A percentile compares a stretch with the other conserved stretches of the same genome.
Conservation (phyloP, 2,113 vertebrate genomes). For the Gallinago jamesoni region DNA sequence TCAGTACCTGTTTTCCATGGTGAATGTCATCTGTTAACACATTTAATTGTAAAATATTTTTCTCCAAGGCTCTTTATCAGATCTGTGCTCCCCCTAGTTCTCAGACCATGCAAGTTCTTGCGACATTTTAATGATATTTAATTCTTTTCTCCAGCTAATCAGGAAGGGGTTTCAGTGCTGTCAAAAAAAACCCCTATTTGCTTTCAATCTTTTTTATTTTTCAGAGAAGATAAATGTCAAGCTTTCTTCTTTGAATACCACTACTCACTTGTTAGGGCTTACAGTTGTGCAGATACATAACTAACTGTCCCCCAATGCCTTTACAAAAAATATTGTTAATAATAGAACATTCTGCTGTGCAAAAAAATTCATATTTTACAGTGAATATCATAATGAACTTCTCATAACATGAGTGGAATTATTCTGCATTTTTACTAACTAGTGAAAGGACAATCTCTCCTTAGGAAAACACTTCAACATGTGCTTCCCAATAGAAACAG, state of each 20-base stretch:
- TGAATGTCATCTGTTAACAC: neutral
- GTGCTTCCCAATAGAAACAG: neutral
- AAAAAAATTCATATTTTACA: neutral
- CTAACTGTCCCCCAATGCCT: neutral
- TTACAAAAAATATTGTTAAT: neutral
- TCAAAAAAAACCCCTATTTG: neutral
- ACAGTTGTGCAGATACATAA: neutral
- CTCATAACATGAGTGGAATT: neutral
- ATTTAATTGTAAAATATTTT: neutral
- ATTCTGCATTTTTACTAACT: neutral
- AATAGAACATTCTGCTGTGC: neutral
- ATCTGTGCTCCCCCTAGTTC: neutral
- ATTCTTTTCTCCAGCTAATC: neutral
- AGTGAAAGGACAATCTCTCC: neutral
- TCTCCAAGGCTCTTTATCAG: neutral
- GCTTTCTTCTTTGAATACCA: neutral
- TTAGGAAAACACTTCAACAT: neutral
- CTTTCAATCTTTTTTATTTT: neutral
- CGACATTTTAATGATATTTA: slow-evolving; percentile 14
- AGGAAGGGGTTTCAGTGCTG: neutral
- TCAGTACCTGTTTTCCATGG: neutral
- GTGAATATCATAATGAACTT: neutral
- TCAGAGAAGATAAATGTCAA: slow-evolving; percentile 22
- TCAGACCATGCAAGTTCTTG: neutral
- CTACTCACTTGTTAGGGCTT: neutral